Evolutionary conservation across 2,888 invertebrate genomes (phyloP), one percentile per base, ranked within the genome.

Genomic region (Mylabris sibirica): DNA sequence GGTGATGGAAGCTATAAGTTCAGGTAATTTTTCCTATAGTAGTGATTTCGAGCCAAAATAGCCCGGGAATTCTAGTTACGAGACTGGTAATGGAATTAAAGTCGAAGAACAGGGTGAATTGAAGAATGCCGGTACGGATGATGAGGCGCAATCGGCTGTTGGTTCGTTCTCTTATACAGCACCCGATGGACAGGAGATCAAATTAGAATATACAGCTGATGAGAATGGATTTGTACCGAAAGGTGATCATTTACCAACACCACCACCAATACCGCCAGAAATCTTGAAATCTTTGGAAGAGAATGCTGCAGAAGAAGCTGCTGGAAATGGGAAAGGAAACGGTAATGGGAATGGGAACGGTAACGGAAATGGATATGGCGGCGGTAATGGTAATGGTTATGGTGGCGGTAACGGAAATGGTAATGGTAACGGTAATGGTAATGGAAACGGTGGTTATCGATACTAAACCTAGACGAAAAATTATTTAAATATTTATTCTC

Each of bases 201-300:
- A 87, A 65, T 82, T 91, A 17, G 86, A 87, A n/a, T 90, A 90
- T 77, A 86, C 88, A 1, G 90, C 90, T 57, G 90, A 91, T 78
- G 90, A 90, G 78, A 90, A 89, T 71, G 91, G 91, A 64, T 91
- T 91, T 83, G 88, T 88, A 68, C 88, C 90, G 1, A 85, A 87
- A 70, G 88, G 88, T 53, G 86, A 85, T 24, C 88, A 90, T 74
- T 79, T 90, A 60, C 90, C 90, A 17, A 90, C 90, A 0, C 88
- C 90, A 8, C 90, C 90, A 3, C 90, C 90, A 64, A 89, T 90
- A 72, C 90, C 90, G n/a, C 89, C 87, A 75, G 90, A 88, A 41
- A 90, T 91, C 73, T 85, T 87, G 66, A 88, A 88, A 77, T 86
- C 90, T 0, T 79, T 90, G 61, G 88, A 87, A 62, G 83, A 86